A percentile compares a stretch with the other conserved stretches of the same genome.
Conservation (phyloP, 2,797 vertebrate species). For the Tauraco hartlaubi region DNA sequence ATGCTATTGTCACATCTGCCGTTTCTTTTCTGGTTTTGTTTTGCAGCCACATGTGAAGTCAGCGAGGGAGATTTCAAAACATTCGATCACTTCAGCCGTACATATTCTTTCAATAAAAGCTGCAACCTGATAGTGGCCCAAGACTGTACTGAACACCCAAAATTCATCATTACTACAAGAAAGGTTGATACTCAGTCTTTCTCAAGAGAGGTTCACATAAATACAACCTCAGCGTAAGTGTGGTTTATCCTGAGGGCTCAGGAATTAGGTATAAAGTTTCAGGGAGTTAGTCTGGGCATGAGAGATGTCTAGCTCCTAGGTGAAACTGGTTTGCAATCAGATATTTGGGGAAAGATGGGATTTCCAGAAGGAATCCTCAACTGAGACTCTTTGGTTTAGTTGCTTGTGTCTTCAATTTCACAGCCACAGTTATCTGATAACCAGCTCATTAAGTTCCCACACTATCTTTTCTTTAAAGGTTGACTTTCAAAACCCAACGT, state of each 20-base stretch:
- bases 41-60: constrained; percentile 67
- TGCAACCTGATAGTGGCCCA: constrained; percentile 61
- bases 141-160: constrained; percentile 63
- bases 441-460: neutral
- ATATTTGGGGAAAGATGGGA: neutral
- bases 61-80: constrained; percentile 47
- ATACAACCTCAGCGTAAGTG: constrained; percentile 52
- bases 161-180: constrained; percentile 56
- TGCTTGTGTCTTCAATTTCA: neutral
- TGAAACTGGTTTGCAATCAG: neutral
- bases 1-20: neutral
- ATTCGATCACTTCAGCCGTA: constrained; percentile 3
- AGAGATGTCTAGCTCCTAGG: neutral
- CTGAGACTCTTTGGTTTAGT: neutral
- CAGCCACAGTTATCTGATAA: neutral
- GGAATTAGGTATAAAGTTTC: neutral
- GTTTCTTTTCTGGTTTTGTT: constrained; percentile 1
- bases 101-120: constrained; percentile 54
- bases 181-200: constrained; percentile 15
- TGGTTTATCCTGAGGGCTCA: neutral
- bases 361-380: neutral
- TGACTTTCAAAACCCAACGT: neutral
- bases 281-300: neutral
- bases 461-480: neutral
- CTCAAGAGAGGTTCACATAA: constrained; percentile 62